A percentile compares a stretch with the other conserved stretches of the same genome.
phyloP scores from a whole-genome alignment of 2,888 invertebrate genomes.

The Ophraella communa region DNA sequence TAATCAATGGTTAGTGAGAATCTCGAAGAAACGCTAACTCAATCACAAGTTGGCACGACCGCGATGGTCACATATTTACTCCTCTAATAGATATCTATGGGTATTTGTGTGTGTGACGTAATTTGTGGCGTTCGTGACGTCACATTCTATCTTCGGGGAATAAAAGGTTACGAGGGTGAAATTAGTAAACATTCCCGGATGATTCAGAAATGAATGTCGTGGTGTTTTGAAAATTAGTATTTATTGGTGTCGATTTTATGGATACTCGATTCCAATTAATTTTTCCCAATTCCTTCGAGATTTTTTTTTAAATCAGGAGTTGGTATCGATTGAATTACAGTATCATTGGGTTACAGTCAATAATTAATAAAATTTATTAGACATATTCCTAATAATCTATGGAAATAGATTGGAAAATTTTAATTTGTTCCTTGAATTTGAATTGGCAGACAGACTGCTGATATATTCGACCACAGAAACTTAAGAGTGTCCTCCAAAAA shows the following conservation, averaged over 20 bases:
- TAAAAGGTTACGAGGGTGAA: conserved; percentile 22
- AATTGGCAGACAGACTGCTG: no score
- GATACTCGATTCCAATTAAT: conserved; percentile 12
- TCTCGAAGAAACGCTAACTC: conserved; percentile 48
- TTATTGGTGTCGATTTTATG: conserved; percentile 26
- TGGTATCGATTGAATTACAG: not conserved
- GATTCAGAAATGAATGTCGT: conserved; percentile 35
- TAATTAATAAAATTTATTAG: not conserved
- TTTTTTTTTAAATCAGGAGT: not conserved
- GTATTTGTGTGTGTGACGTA: conserved; percentile 54
- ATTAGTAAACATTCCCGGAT: conserved; percentile 38
- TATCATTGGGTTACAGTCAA: not conserved
- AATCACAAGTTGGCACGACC: conserved; percentile 57
- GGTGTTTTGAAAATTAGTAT: conserved; percentile 30
- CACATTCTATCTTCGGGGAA: conserved; percentile 39
- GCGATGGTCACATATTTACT: conserved; percentile 51
- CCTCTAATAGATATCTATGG: conserved; percentile 58
- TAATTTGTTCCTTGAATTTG: no score
- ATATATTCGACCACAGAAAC: no score
- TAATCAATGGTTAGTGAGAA: conserved; percentile 51
- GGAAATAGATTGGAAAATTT: no score
- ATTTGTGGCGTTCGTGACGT: conserved; percentile 48
- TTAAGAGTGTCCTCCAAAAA: no score
- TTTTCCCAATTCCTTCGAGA: conserved; percentile 12
- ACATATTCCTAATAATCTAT: not conserved